Evolutionary conservation across 2,888 invertebrate species (phyloP), one percentile per base, ranked within the genome.

Genomic region (Andrena bucephala): DNA sequence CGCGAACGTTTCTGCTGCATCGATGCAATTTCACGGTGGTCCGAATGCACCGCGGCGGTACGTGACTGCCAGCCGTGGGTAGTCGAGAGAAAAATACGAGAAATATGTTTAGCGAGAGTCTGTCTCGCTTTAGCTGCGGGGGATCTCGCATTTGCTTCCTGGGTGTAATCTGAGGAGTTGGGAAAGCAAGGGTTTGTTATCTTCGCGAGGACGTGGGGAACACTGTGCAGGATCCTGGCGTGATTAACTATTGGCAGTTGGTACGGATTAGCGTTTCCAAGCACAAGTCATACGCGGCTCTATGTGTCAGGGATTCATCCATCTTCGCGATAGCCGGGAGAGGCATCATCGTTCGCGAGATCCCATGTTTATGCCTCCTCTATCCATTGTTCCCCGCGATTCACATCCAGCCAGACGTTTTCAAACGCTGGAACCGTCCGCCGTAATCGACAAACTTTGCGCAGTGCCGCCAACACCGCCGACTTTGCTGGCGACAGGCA

Each of bases 391-490:
- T n/a, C 5, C 16, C 8, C 52, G 42, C 6, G 66, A 68, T 68
- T 71, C 68, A 73, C 65, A 63, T 16, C n/a, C 54, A 52, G 13
- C 6, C 60, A 48, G 66, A 52, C 60, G 8, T 77, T 70, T 27
- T 2, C 16, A 16, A 33, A 42, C 52, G 59, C 54, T 70, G 65
- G 27, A 57, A 24, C 42, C 63, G 20, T 2, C 24, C 13, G 10
- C 42, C 87, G 86, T 92, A 92, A 92, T 93, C 90, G 91, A 82
- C 79, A 91, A 92, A 93, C 91, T 91, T 92, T 89, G 85, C 80
- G 74, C 84, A 95, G 96, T 96, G 66, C 96, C 96, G 2, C 96
- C 96, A 7, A 94, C 95, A n/a, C 94, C 95, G 52, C 95, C 95
- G 2, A 94, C 94, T 33, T 92, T 95, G 2, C 92, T 95, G 5